Percentiles rank a stretch among this genome's conserved stretches.
phyloP scores from a whole-genome alignment of 2,888 invertebrate species.

The Phalera bucephala region DNA sequence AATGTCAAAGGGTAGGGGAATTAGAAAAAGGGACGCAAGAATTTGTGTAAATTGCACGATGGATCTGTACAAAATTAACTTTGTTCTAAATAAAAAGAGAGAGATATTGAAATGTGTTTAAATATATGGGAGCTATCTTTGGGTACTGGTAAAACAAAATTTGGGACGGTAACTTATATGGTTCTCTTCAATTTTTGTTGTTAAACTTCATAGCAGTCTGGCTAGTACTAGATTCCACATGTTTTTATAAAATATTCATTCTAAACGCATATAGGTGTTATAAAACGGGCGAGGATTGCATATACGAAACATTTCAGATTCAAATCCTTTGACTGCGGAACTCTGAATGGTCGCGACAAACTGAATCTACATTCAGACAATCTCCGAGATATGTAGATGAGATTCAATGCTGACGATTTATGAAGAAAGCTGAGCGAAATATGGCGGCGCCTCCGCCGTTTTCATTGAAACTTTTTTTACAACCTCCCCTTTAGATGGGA shows the following conservation, averaged over 20 bases:
- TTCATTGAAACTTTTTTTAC: conserved; percentile 72
- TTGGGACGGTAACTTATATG: too few species aligned
- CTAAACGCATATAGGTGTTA: too few species aligned
- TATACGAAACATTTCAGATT: not conserved
- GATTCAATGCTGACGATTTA: conserved; percentile 69
- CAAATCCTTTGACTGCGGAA: conserved; percentile 14
- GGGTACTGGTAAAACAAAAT: too few species aligned
- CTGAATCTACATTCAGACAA: conserved; percentile 41
- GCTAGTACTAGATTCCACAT: too few species aligned
- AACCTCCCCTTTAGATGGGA: conserved; percentile 62
- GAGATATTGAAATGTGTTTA: too few species aligned
- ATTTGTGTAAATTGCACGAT: conserved; percentile 11
- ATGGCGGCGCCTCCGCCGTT: conserved; percentile 65
- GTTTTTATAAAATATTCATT: too few species aligned
- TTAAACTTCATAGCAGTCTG: too few species aligned
- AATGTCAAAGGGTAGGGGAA: conserved; percentile 27
- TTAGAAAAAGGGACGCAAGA: conserved; percentile 18
- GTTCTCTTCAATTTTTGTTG: too few species aligned
- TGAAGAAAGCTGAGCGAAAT: conserved; percentile 72
- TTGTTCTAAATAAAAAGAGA: too few species aligned
- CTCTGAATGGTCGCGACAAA: conserved; percentile 29
- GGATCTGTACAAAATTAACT: conserved; percentile 11
- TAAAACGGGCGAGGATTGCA: too few species aligned
- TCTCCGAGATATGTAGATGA: conserved; percentile 70
- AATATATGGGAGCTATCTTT: too few species aligned